A percentile compares a stretch with the other conserved stretches of the same genome.
Conservation (phyloP, 92 coral and sea anemone genomes). For the Palythoa heliodiscus region DNA sequence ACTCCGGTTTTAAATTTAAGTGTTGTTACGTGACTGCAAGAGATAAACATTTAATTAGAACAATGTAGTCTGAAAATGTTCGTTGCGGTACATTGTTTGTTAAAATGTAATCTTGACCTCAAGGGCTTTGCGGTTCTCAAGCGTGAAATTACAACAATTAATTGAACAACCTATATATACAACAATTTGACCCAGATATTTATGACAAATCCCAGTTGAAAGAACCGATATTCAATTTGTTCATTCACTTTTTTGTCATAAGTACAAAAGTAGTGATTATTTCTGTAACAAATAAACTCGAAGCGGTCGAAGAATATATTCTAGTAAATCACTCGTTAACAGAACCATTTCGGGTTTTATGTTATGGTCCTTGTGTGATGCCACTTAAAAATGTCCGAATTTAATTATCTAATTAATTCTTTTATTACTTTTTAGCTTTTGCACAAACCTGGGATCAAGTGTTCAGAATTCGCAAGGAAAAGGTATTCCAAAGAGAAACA, state of each 20-base stretch:
- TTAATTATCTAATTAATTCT: constrained; percentile 39
- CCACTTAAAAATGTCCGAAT: constrained; percentile 19
- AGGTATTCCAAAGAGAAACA: neutral
- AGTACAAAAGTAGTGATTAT: neutral
- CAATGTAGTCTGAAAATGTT: neutral
- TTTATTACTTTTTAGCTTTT: constrained; percentile 38
- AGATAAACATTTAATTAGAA: neutral
- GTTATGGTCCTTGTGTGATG: constrained; percentile 30
- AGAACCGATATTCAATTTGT: neutral
- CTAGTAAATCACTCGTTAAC: neutral
- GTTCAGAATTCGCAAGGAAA: neutral
- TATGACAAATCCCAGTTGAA: constrained; percentile 2
- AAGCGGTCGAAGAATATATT: neutral
- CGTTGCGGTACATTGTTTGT: neutral
- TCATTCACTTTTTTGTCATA: neutral
- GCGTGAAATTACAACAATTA: constrained; percentile 24
- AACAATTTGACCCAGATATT: neutral
- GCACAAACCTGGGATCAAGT: constrained; percentile 39
- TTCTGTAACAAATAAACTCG: neutral
- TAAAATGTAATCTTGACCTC: constrained; percentile 1
- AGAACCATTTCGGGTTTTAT: constrained; percentile 17
- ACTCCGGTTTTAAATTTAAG: neutral
- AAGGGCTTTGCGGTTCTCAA: constrained; percentile 4
- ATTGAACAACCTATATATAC: constrained; percentile 22
- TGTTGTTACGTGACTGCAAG: neutral